Base-by-base conservation (phyloP, 2,113 vertebrate species). In the Gasterosteus nipponicus region DNA sequence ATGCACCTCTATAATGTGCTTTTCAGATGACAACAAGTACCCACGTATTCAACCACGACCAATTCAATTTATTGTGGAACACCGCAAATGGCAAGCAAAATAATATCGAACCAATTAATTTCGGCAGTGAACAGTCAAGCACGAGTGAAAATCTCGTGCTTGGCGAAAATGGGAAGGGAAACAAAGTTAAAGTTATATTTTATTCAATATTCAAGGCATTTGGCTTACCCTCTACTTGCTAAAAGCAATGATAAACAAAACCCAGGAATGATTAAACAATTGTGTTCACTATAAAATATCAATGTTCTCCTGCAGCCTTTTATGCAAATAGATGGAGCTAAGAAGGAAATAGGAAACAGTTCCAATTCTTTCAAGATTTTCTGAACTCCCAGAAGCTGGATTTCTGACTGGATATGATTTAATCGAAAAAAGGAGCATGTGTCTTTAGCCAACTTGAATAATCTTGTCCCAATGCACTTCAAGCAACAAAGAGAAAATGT, bases 21-120 rank as follows among this genome's bases (percentile, higher is more conserved):
- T 88, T 91, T 86, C 91, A 92, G 89, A 90, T 91, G 88, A 90
- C 73, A 49, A 70, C 15, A 69, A 87, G 81, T 79, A 70, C 59
- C 72, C 77, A 31, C 70, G 81, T 63, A 86, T 78, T 70, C 75
- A 76, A 83, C 62, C n/a, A 11, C 59, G 58, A 57, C 68, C 59
- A 68, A 15, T 61, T 49, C 73, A 64, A 65, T 76, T 82, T 49
- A 29, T 65, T 69, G 66, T 69, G 19, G 39, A 26, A 26, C 22
- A n/a, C n/a, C n/a, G n/a, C n/a, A 70, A 41, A 84, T 47, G 9
- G 26, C 8, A 26, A 3, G 66, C 44, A 60, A 73, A 69, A 80
- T 68, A 4, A 73, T 69, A 77, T 58, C 4, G 63, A 69, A 72
- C 49, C 29, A 74, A 86, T 69, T 53, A 0, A 47, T 53, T 64